Evolutionary conservation across 2,113 vertebrate genomes (phyloP).

Genomic region (Tragelaphus strepsiceros): DNA sequence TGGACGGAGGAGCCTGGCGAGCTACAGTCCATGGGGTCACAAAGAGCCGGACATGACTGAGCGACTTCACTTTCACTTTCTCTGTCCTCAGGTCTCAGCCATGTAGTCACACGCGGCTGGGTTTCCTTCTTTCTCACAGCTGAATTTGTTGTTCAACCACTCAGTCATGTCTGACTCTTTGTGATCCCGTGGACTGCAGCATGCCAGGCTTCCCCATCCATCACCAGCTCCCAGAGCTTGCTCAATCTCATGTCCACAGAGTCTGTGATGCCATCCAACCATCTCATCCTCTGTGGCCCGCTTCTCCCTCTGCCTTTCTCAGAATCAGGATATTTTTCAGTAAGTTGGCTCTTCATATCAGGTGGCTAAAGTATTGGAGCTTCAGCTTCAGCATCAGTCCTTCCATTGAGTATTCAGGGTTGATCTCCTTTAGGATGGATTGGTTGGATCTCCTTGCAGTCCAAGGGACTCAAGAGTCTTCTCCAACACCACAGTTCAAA

Average conservation of each 20-base stretch:
- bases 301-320: neutral
- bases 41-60: neutral
- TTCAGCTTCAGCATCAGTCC: neutral
- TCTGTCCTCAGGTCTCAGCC: neutral
- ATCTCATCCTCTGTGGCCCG: neutral
- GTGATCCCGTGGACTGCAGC: rapidly evolving
- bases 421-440: neutral
- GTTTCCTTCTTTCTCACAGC: neutral
- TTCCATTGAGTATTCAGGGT: neutral
- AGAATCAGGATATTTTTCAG: neutral
- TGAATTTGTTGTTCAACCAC: neutral
- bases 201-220: neutral
- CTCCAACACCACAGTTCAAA: neutral
- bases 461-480: neutral
- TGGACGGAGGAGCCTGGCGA: neutral
- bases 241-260: neutral
- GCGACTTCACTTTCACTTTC: neutral
- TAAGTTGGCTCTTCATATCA: neutral
- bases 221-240: neutral
- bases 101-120: rapidly evolving
- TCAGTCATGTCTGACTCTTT: neutral
- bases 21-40: neutral
- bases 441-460: neutral
- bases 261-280: neutral
- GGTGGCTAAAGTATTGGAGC: neutral